phyloP scores from a whole-genome alignment of 1,140 invertebrate genomes.

The Lordiphosa mommai region DNA sequence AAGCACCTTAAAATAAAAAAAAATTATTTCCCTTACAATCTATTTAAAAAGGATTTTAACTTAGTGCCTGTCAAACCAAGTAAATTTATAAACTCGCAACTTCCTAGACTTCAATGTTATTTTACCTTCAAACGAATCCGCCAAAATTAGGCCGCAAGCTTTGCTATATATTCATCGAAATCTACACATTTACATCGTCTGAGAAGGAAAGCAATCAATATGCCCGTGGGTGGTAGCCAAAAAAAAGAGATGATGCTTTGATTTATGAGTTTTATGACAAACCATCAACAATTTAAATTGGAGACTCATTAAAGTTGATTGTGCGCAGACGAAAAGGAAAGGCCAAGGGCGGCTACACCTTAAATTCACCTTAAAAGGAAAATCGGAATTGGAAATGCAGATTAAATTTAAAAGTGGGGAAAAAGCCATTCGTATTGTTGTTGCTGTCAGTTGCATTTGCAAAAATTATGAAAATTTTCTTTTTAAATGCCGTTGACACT shows the following conservation, averaged over 20 bases:
- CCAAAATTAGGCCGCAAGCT: background rate
- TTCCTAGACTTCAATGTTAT: background rate
- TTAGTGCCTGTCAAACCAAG: background rate
- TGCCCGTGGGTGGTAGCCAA: background rate
- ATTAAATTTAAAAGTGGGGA: constrained; percentile 21
- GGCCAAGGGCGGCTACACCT: background rate
- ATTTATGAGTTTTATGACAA: constrained; percentile 46
- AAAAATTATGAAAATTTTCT: constrained; percentile 39
- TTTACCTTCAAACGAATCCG: constrained; percentile 27
- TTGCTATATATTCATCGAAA: too few relatives aligned
- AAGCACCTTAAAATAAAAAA: too few relatives aligned
- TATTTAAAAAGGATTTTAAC: too few relatives aligned
- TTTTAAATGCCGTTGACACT: constrained; percentile 45
- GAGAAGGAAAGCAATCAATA: constrained; percentile 35
- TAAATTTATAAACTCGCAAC: background rate
- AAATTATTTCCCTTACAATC: too few relatives aligned
- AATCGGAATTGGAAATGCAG: constrained; percentile 10
- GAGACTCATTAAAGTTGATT: constrained; percentile 41
- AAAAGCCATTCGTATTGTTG: constrained; percentile 3
- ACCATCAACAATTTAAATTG: constrained; percentile 21
- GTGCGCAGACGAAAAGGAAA: background rate
- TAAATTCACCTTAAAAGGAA: background rate
- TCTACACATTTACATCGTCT: too few relatives aligned
- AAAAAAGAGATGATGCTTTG: constrained; percentile 13
- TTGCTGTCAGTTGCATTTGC: constrained; percentile 45